Evolutionary conservation across 2,888 invertebrate species (phyloP).

Genomic region (Philereme vetulata): DNA sequence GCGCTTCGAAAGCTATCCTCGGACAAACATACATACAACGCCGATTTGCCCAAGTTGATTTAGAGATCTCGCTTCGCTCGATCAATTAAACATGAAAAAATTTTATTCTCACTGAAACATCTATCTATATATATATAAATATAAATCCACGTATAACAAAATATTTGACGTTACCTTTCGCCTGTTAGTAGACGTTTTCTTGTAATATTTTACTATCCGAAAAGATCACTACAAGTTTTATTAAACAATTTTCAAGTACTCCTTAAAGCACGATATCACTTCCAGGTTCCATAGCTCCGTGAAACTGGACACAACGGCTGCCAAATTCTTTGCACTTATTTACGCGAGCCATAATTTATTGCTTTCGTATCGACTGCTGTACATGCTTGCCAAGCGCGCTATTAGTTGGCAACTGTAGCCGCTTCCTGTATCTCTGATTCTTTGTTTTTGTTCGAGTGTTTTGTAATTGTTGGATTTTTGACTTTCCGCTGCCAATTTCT

Average conservation of each 20-base stretch:
- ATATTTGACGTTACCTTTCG: too few relatives aligned
- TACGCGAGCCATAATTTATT: constrained; percentile 74
- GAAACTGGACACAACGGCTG: constrained; percentile 64
- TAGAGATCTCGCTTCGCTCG: too few relatives aligned
- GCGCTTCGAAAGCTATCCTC: too few relatives aligned
- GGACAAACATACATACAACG: too few relatives aligned
- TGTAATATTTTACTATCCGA: too few relatives aligned
- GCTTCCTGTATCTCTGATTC: constrained; percentile 55
- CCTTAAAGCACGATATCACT: constrained; percentile 29
- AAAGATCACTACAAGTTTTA: too few relatives aligned
- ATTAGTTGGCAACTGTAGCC: constrained; percentile 63
- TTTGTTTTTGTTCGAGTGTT: constrained; percentile 57
- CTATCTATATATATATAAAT: too few relatives aligned
- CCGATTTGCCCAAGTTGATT: too few relatives aligned
- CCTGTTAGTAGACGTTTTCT: too few relatives aligned
- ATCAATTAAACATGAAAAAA: too few relatives aligned
- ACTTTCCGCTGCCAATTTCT: constrained; percentile 31
- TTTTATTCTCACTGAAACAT: too few relatives aligned
- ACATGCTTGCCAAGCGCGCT: constrained; percentile 60
- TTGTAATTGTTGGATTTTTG: constrained; percentile 42
- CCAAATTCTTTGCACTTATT: constrained; percentile 81
- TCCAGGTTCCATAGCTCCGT: constrained; percentile 52
- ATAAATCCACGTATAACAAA: too few relatives aligned
- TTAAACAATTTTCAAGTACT: background rate
- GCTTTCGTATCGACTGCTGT: constrained; percentile 69